Percentiles rank a stretch among this genome's conserved stretches.
These are phyloP conservation scores for Spilosoma lubricipeda DNA, from an alignment of 2,888 invertebrate species.

Conservation along the genomic window DNA sequence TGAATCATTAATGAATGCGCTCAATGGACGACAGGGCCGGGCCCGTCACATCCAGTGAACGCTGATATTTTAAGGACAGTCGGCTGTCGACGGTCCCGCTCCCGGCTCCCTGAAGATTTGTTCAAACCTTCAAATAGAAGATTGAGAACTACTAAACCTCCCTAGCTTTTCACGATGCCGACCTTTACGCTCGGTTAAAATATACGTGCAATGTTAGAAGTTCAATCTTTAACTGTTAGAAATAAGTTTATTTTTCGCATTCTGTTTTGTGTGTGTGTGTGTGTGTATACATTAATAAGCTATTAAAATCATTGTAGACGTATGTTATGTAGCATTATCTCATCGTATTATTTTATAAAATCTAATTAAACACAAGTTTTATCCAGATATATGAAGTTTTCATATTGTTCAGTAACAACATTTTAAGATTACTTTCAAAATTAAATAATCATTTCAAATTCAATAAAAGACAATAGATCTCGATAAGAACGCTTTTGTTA, in stretches of 20 bases:
- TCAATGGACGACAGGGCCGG: constrained; percentile 35
- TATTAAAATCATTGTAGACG: neutral
- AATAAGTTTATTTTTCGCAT: constrained; percentile 44
- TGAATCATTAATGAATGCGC: constrained; percentile 53
- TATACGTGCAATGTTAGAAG: constrained; percentile 50
- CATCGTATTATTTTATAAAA: too few relatives aligned
- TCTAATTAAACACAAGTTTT: neutral
- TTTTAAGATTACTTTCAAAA: constrained; percentile 2
- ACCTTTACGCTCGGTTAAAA: constrained; percentile 53
- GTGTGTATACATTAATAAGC: neutral
- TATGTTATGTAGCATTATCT: neutral
- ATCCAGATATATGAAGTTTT: neutral
- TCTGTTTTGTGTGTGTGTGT: too few relatives aligned
- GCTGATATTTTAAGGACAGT: constrained; percentile 49
- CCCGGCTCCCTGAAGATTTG: constrained; percentile 63
- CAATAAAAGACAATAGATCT: constrained; percentile 34
- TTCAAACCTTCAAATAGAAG: constrained; percentile 60
- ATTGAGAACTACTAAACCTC: constrained; percentile 70
- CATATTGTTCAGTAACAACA: neutral
- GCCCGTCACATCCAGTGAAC: constrained; percentile 48
- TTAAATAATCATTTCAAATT: constrained; percentile 27
- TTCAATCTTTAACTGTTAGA: constrained; percentile 47
- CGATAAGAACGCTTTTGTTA: constrained; percentile 27
- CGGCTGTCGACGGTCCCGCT: constrained; percentile 32
- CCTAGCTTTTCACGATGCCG: constrained; percentile 53